Base-by-base conservation (phyloP, 2,113 vertebrate species). In the Bostrychus sinensis region DNA sequence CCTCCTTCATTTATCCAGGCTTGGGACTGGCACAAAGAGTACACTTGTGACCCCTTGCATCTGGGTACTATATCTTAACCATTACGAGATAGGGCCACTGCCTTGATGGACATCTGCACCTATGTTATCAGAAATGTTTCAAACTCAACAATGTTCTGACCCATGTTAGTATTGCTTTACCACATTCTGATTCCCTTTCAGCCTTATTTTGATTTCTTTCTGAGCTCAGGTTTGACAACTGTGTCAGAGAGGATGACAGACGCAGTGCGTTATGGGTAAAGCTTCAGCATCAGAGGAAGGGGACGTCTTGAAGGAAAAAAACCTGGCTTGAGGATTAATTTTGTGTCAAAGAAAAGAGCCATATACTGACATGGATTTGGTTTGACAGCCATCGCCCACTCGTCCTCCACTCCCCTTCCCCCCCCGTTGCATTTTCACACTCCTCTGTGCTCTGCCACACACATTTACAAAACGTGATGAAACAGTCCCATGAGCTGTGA, bases 341-440 rank as follows among this genome's bases (percentile, higher is more conserved):
- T 82, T 82, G 75, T 66, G 68, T 76, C 70, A 48, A 60, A 81
- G 63, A 81, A 85, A 75, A 75, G 50, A 70, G 69, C 37, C 56
- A 68, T 66, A 14, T 7, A 69, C 43, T 88, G 80, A 85, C 81
- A 82, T 28, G 83, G 58, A 89, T 77, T 84, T 57, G 51, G 54
- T 72, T 62, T 80, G 85, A 83, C 89, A 90, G 86, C 64, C 81
- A 56, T 83, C 70, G 55, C 86, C 88, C 71, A 86, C 85, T 80
- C 78, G 23, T 61, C 23, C 68, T 75, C 71, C 63, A 34, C 62
- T 60, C 56, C 56, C 42, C 51, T 19, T 43, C 46, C 54, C 42
- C 60, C 60, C 25, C 25, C 36, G 48, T 51, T 36, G n/a, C 72
- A 56, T 59, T 76, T 75, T 81, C 64, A 75, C 74, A 67, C 66